Evolutionary conservation across 2,797 vertebrate genomes (phyloP).

Genomic region (Cetoscarus ocellatus): DNA sequence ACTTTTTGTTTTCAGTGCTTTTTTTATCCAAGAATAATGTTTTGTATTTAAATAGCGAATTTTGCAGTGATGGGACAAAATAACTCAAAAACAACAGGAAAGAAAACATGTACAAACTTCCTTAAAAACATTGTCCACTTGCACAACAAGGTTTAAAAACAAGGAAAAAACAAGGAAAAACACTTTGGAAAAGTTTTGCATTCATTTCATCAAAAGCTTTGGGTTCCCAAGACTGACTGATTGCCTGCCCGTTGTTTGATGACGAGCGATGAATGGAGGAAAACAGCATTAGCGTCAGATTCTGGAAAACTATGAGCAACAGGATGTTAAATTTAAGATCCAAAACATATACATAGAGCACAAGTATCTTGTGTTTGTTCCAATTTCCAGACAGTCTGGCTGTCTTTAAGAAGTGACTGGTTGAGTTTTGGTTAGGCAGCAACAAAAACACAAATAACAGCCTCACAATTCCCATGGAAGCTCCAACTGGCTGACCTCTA

Average conservation of each 20-base stretch:
- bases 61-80: conserved; percentile 70
- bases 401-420: conserved; percentile 60
- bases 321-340: conserved; percentile 78
- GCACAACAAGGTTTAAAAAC: conserved; percentile 69
- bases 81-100: conserved; percentile 78
- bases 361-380: too few relatives aligned
- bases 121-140: conserved; percentile 74
- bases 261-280: conserved; percentile 48
- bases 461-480: conserved; percentile 71
- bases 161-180: conserved; percentile 72
- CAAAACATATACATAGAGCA: conserved; percentile 28
- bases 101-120: conserved; percentile 82
- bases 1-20: conserved; percentile 72
- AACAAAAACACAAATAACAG: conserved; percentile 53
- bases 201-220: conserved; percentile 37
- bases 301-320: conserved; percentile 62
- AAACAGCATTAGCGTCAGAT: conserved; percentile 52
- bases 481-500: conserved; percentile 42
- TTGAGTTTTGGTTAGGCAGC: conserved; percentile 52
- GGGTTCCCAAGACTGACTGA: conserved; percentile 68
- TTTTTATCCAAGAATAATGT: conserved; percentile 83
- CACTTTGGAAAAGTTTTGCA: conserved; percentile 41
- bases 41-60: conserved; percentile 84
- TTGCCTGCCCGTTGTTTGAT: conserved; percentile 58
- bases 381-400: conserved; percentile 64